phyloP scores from a whole-genome alignment of 2,888 invertebrate species.

The Saturnia pavonia region DNA sequence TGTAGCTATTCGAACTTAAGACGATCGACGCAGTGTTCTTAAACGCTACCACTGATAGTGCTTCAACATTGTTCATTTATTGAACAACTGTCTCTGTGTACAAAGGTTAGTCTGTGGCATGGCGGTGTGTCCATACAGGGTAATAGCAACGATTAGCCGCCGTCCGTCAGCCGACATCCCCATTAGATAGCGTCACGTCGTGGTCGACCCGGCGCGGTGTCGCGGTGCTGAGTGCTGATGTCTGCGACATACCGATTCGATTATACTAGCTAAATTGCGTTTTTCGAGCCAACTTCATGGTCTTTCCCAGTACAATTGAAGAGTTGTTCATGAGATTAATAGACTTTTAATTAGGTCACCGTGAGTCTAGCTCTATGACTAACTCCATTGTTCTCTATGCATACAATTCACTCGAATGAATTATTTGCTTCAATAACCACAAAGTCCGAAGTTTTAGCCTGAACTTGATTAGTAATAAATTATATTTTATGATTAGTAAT shows the following conservation, averaged over 20 bases:
- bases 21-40: too few species aligned
- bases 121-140: slow-evolving; percentile 36
- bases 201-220: slow-evolving; percentile 3
- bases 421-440: too few species aligned
- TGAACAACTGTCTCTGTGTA: slow-evolving; percentile 23
- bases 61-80: not conserved
- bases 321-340: not conserved
- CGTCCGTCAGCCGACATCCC: slow-evolving; percentile 41
- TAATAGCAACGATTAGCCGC: slow-evolving; percentile 49
- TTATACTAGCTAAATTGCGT: slow-evolving; percentile 18
- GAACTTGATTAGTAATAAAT: too few species aligned
- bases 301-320: not conserved
- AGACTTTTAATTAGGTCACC: not conserved
- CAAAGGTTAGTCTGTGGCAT: slow-evolving; percentile 26
- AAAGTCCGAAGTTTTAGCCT: too few species aligned
- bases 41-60: too few species aligned
- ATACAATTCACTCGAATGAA: too few species aligned
- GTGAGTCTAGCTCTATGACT: too few species aligned
- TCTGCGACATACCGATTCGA: slow-evolving; percentile 15
- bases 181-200: slow-evolving; percentile 38
- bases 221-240: too few species aligned
- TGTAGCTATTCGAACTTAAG: too few species aligned
- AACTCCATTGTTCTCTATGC: too few species aligned
- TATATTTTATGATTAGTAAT: too few species aligned
- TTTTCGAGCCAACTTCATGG: slow-evolving; percentile 7